Evolutionary conservation across 2,888 invertebrate species (phyloP).

Genomic region (Caenorhabditis virilis): DNA sequence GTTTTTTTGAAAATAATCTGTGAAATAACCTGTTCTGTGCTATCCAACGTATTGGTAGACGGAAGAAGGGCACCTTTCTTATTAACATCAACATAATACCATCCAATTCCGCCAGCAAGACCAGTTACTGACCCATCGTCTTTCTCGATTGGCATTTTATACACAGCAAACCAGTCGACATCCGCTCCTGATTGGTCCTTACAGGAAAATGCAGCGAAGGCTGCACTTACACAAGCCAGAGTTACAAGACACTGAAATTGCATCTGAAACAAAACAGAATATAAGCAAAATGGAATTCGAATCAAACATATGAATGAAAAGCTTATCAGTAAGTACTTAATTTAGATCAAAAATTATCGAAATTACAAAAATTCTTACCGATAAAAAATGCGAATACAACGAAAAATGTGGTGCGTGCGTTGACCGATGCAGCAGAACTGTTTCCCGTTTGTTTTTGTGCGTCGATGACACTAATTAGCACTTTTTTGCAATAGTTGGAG

Average conservation of each 20-base stretch:
- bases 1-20: too few species aligned
- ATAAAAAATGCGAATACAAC: background rate
- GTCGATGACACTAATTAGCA: too few species aligned
- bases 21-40: constrained; percentile 44
- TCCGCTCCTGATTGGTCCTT: constrained; percentile 58
- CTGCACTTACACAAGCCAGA: too few species aligned
- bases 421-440: too few species aligned
- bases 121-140: constrained; percentile 49
- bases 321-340: too few species aligned
- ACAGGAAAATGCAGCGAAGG: constrained; percentile 49
- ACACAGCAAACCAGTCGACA: constrained; percentile 60
- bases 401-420: background rate
- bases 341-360: too few species aligned
- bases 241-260: too few species aligned
- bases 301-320: too few species aligned
- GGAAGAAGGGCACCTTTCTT: constrained; percentile 44
- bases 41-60: constrained; percentile 46
- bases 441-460: too few species aligned
- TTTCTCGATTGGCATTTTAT: constrained; percentile 58
- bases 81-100: constrained; percentile 60
- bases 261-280: too few species aligned
- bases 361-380: background rate
- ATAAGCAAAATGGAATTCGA: too few species aligned
- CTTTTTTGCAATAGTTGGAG: too few species aligned
- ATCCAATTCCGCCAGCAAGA: constrained; percentile 47